Evolutionary conservation across 1,140 invertebrate genomes (phyloP).

Genomic region (Caenorhabditis remanei): DNA sequence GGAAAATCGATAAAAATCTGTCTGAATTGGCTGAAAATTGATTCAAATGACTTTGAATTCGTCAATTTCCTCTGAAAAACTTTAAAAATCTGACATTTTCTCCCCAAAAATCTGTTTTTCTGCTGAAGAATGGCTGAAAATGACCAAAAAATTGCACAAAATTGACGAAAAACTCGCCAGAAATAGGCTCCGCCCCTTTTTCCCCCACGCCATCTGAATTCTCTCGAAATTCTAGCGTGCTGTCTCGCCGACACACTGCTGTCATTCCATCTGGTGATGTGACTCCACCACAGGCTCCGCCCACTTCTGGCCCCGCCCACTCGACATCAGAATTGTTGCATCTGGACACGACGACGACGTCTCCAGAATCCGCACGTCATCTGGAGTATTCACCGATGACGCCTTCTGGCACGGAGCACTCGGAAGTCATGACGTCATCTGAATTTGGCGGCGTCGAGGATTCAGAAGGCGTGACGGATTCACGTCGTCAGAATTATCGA

Average conservation of each 20-base stretch:
- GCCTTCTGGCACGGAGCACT: slow-evolving; percentile 1
- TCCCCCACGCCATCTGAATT: neutral
- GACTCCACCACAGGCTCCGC: neutral
- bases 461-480: neutral
- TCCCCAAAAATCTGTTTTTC: no score
- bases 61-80: no score
- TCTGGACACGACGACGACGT: neutral
- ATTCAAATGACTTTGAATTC: no score
- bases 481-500: neutral
- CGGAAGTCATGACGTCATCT: neutral
- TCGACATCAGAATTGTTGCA: neutral
- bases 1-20: no score
- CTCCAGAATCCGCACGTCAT: neutral
- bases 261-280: neutral
- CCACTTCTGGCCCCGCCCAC: neutral
- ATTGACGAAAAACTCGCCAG: no score
- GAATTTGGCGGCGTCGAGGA: neutral
- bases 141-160: no score
- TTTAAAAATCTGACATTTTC: no score
- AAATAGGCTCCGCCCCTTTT: no score
- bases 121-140: no score
- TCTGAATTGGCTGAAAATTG: no score
- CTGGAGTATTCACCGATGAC: neutral
- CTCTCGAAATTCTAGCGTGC: slow-evolving; percentile 31
- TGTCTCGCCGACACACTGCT: slow-evolving; percentile 23